Percentiles rank a stretch among this genome's conserved stretches.
phyloP scores from a whole-genome alignment of 2,888 invertebrate species.

The Sesia apiformis region DNA sequence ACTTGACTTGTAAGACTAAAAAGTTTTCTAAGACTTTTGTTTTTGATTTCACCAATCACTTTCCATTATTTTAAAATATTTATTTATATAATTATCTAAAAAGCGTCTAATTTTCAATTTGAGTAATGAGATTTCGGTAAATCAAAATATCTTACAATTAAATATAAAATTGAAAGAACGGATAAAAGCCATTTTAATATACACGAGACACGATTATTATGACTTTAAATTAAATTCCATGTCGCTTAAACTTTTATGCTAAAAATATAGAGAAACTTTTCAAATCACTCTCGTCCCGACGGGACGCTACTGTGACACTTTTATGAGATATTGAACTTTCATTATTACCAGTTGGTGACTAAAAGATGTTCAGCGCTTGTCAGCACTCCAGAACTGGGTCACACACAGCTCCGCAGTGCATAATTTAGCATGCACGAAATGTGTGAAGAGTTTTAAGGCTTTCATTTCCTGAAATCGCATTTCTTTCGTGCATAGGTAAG shows the following conservation, averaged over 20 bases:
- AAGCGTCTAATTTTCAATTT: too few relatives aligned
- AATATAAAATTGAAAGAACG: too few relatives aligned
- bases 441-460: not conserved
- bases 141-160: too few relatives aligned
- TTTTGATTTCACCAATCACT: too few relatives aligned
- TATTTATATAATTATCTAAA: too few relatives aligned
- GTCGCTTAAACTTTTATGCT: not conserved
- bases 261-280: constrained; percentile 13
- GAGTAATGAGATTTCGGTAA: too few relatives aligned
- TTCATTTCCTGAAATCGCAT: not conserved
- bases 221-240: not conserved
- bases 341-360: constrained; percentile 16
- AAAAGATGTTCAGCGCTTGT: constrained; percentile 28
- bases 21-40: too few relatives aligned
- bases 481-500: not conserved
- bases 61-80: too few relatives aligned
- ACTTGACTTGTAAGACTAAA: too few relatives aligned
- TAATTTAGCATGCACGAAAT: constrained; percentile 14
- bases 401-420: constrained; percentile 17
- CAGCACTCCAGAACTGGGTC: constrained; percentile 25
- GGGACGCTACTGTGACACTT: constrained; percentile 11
- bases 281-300: constrained; percentile 22
- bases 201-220: too few relatives aligned
- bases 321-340: constrained; percentile 15
- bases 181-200: too few relatives aligned